Evolutionary conservation across 1,140 invertebrate species (phyloP).

Genomic region (Danaus melanippus): DNA sequence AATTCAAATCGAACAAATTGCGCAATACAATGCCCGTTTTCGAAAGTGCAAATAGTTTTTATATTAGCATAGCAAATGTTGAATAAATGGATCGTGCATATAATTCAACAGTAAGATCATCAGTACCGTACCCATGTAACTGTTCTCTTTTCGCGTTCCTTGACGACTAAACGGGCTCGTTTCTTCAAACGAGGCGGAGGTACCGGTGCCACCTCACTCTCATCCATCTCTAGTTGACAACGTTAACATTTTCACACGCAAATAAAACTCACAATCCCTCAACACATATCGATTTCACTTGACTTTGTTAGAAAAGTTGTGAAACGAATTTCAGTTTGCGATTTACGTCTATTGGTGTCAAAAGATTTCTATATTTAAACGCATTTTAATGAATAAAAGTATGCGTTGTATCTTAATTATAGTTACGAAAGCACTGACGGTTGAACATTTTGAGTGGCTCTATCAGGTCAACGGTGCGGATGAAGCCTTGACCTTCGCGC

Average conservation of each 20-base stretch:
- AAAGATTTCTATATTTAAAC: too few species aligned
- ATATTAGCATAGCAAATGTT: too few species aligned
- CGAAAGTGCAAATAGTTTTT: too few species aligned
- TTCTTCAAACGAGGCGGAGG: slow-evolving; percentile 65
- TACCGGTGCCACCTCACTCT: slow-evolving; percentile 35
- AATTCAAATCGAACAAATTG: too few species aligned
- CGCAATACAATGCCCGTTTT: too few species aligned
- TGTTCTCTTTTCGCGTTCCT: slow-evolving; percentile 44
- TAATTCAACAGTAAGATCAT: slow-evolving; percentile 1
- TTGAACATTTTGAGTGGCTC: slow-evolving; percentile 15
- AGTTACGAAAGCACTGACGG: neutral
- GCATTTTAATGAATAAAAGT: too few species aligned
- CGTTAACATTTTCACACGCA: slow-evolving; percentile 21
- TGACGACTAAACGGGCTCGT: slow-evolving; percentile 47
- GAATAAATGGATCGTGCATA: neutral
- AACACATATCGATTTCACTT: slow-evolving; percentile 38
- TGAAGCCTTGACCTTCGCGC: slow-evolving; percentile 63
- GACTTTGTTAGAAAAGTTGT: slow-evolving; percentile 45
- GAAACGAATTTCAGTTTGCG: slow-evolving; percentile 31
- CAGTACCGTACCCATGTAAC: slow-evolving; percentile 52
- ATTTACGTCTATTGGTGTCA: too few species aligned
- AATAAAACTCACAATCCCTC: slow-evolving; percentile 15
- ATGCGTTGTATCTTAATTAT: neutral
- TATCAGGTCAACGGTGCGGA: slow-evolving; percentile 43
- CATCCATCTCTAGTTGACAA: slow-evolving; percentile 25